Percentiles rank a stretch among this genome's conserved stretches.
phyloP scores from a whole-genome alignment of 2,888 invertebrate species.

The Cistogaster globosa region DNA sequence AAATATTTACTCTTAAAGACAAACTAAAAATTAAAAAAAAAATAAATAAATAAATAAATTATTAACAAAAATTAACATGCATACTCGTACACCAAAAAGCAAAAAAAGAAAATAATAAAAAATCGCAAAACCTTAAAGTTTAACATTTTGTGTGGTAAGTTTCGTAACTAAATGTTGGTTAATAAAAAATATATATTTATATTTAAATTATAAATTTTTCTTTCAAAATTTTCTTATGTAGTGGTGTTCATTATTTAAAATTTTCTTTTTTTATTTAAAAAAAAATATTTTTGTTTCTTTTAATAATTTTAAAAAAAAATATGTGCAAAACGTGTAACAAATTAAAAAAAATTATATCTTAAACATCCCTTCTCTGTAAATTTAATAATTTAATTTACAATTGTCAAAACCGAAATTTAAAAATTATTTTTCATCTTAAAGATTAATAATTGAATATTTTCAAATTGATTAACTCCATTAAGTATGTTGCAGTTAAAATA shows the following conservation, averaged over 20 bases:
- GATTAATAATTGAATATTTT: too few relatives aligned
- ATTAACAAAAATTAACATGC: conserved; percentile 76
- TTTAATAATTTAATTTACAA: too few relatives aligned
- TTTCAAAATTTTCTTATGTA: conserved; percentile 62
- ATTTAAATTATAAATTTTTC: conserved; percentile 32
- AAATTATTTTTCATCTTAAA: too few relatives aligned
- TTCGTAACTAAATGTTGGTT: conserved; percentile 79
- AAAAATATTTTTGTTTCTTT: conserved; percentile 23
- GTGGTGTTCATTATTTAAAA: conserved; percentile 56
- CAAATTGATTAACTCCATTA: too few relatives aligned
- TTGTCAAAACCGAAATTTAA: too few relatives aligned
- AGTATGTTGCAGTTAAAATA: too few relatives aligned
- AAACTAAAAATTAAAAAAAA: conserved; percentile 65
- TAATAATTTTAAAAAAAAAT: conserved; percentile 29
- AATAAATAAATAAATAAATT: conserved; percentile 68
- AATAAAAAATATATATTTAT: conserved; percentile 56
- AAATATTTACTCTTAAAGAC: conserved; percentile 71
- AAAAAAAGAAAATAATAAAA: conserved; percentile 73
- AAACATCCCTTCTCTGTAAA: too few relatives aligned
- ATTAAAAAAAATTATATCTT: neutral
- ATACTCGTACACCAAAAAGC: conserved; percentile 63
- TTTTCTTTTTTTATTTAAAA: conserved; percentile 6
- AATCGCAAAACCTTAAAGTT: conserved; percentile 75
- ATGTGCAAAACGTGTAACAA: conserved; percentile 17
- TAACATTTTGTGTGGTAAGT: conserved; percentile 83